A percentile compares a stretch with the other conserved stretches of the same genome.
Evolutionary conservation across 1,140 invertebrate genomes (phyloP).

Genomic region (Drosophila suzukii): DNA sequence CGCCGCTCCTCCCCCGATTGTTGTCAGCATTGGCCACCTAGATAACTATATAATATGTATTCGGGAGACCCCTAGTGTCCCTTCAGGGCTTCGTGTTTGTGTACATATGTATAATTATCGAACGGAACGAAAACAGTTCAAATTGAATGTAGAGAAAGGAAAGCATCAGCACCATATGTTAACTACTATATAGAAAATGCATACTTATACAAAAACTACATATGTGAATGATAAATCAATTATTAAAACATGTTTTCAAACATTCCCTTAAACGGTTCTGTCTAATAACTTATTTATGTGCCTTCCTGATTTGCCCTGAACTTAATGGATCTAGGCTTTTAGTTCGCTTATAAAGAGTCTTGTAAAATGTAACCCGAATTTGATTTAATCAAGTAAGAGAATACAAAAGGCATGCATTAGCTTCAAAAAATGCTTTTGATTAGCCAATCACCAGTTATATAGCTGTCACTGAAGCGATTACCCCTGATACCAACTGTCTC

Average conservation of each 20-base stretch:
- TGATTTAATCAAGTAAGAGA: neutral
- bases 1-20: conserved; percentile 5
- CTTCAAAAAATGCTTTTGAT: neutral
- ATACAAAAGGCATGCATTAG: neutral
- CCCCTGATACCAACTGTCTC: conserved; percentile 11
- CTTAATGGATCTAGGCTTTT: neutral
- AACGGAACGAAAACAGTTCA: conserved; percentile 35
- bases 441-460: neutral
- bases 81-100: conserved; percentile 32
- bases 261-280: conserved; percentile 41
- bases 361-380: neutral
- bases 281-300: conserved; percentile 9
- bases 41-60: conserved; percentile 23
- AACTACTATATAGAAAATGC: conserved; percentile 51
- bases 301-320: neutral
- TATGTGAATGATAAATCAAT: conserved; percentile 56
- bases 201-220: conserved; percentile 42
- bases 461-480: neutral
- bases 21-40: conserved; percentile 10
- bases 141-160: conserved; percentile 28
- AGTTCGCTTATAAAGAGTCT: neutral
- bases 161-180: conserved; percentile 45
- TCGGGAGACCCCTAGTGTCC: conserved; percentile 16
- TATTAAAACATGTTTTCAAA: conserved; percentile 62
- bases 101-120: conserved; percentile 48